Conservation (phyloP, 2,888 invertebrate genomes). For the Drosophila multiciliata region DNA sequence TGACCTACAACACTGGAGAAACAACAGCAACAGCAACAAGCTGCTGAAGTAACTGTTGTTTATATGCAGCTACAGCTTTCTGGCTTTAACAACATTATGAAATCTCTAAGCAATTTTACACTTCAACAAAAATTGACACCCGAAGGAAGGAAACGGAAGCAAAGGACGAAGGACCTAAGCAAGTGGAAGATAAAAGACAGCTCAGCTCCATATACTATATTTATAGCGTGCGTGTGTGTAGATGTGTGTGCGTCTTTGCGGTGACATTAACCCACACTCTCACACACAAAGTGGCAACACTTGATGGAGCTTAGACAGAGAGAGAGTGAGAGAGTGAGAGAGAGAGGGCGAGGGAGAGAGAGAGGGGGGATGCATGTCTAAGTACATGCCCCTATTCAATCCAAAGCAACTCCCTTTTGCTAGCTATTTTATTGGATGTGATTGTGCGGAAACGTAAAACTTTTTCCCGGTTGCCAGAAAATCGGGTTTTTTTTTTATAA, state of each 20-base stretch:
- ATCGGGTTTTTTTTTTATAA: conserved; percentile 37
- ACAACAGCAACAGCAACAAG: conserved; percentile 13
- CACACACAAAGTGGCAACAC: conserved; percentile 34
- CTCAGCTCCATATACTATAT: conserved; percentile 35
- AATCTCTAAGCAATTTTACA: conserved; percentile 79
- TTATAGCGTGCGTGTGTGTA: not conserved
- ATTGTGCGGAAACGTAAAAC: conserved; percentile 77
- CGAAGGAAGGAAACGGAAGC: conserved; percentile 17
- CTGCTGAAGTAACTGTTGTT: conserved; percentile 4
- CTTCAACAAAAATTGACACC: conserved; percentile 78
- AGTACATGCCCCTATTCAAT: conserved; percentile 12
- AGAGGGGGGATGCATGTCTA: conserved; percentile 2
- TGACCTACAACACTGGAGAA: conserved; percentile 46
- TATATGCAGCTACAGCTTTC: conserved; percentile 24
- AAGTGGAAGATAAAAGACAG: conserved; percentile 76
- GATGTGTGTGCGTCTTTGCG: conserved; percentile 46
- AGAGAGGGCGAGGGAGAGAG: conserved; percentile 5
- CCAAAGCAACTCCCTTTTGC: conserved; percentile 19
- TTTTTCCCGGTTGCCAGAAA: conserved; percentile 53
- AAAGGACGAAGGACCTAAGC: conserved; percentile 57
- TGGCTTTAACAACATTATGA: conserved; percentile 73
- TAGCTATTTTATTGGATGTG: conserved; percentile 76
- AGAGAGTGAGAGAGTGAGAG: conserved; percentile 1
- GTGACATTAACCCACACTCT: conserved; percentile 60
- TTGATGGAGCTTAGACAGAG: conserved; percentile 56